phyloP scores from a whole-genome alignment of 2,888 invertebrate genomes.

The Drosophila borborema region DNA sequence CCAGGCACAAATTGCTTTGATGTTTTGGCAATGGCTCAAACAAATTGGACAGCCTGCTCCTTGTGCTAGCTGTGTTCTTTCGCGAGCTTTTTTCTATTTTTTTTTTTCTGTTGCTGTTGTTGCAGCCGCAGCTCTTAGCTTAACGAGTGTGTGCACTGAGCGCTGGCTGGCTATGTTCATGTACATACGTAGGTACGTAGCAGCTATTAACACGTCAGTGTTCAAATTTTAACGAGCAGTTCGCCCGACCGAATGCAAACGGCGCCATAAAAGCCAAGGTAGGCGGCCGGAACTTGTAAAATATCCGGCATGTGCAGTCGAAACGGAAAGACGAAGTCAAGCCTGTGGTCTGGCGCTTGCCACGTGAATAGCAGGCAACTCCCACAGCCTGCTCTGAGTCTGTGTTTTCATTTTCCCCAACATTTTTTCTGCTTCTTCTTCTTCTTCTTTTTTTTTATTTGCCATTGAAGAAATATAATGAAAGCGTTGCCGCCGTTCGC shows the following conservation, averaged over 20 bases:
- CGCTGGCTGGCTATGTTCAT: slow-evolving; percentile 20
- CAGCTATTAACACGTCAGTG: slow-evolving; percentile 77
- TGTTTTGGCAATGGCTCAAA: slow-evolving; percentile 78
- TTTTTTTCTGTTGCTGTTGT: slow-evolving; percentile 1
- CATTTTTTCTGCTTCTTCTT: too few species aligned
- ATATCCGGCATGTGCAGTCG: slow-evolving; percentile 65
- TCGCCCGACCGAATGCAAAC: slow-evolving; percentile 33
- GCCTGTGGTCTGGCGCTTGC: slow-evolving; percentile 25
- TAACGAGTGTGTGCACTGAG: slow-evolving; percentile 33
- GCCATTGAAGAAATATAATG: slow-evolving; percentile 57
- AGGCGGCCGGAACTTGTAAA: slow-evolving; percentile 71
- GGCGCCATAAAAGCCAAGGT: slow-evolving; percentile 39
- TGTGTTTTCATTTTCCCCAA: slow-evolving; percentile 53
- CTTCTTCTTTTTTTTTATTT: slow-evolving; percentile 57
- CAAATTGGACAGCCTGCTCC: slow-evolving; percentile 52
- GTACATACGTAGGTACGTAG: background rate
- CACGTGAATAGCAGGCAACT: slow-evolving; percentile 8
- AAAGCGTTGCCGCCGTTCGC: slow-evolving; percentile 37
- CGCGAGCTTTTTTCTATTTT: background rate
- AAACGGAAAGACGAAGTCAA: slow-evolving; percentile 52
- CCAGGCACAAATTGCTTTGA: slow-evolving; percentile 71
- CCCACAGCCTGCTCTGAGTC: too few species aligned
- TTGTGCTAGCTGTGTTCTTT: slow-evolving; percentile 10
- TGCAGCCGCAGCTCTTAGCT: slow-evolving; percentile 20
- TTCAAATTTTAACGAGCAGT: slow-evolving; percentile 76